These are phyloP conservation scores for Cololabis saira DNA, from an alignment of 2,113 vertebrate genomes.

Conservation along the genomic window DNA sequence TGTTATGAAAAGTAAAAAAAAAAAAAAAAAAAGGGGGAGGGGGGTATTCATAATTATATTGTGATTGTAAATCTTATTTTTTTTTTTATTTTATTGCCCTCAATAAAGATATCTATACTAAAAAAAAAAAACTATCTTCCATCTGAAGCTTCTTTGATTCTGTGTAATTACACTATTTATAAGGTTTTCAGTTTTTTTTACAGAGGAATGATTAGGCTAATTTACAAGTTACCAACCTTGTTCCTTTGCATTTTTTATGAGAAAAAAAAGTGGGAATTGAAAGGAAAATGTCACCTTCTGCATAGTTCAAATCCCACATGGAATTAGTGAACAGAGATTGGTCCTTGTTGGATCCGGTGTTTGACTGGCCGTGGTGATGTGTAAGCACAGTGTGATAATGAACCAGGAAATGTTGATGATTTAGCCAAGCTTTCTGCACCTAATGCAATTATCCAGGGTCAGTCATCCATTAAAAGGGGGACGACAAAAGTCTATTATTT, in stretches of 20 bases:
- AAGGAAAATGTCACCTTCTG: constrained; percentile 39
- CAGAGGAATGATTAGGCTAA: constrained; percentile 16
- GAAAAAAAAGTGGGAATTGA: constrained; percentile 30
- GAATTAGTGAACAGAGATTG: constrained; percentile 12
- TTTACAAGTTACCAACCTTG: constrained; percentile 13
- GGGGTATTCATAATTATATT: no score
- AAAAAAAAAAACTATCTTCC: neutral
- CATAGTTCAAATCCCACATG: constrained; percentile 19
- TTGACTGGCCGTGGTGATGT: constrained; percentile 33
- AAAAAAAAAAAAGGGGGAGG: no score
- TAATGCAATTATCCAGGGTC: constrained; percentile 58
- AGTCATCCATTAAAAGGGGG: constrained; percentile 52
- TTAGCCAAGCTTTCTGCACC: constrained; percentile 29
- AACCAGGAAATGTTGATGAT: constrained; percentile 31
- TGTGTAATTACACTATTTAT: neutral
- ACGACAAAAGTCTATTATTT: constrained; percentile 62
- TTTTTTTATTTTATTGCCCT: no score
- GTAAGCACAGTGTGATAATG: constrained; percentile 43
- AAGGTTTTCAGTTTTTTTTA: neutral
- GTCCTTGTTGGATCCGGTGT: constrained; percentile 29
- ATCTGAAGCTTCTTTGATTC: neutral
- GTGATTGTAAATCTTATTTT: no score
- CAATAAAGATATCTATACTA: no score
- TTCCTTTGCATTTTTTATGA: constrained; percentile 47
- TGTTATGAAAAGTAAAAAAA: no score